These are phyloP conservation scores for Brenthis daphne DNA, from an alignment of 2,888 invertebrate genomes.

Conservation along the genomic window DNA sequence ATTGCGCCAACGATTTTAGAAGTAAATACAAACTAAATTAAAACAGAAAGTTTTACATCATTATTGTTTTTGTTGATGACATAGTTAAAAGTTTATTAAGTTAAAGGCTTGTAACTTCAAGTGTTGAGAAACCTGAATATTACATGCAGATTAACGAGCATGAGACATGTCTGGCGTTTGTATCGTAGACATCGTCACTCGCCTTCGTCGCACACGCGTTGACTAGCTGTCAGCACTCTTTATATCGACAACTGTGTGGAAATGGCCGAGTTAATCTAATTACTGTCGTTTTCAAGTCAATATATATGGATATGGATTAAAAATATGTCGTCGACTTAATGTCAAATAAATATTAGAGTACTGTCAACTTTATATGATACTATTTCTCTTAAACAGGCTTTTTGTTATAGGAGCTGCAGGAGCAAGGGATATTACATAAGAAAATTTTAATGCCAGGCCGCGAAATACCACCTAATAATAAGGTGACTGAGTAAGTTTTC, in stretches of 20 bases:
- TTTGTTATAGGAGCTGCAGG: constrained; percentile 67
- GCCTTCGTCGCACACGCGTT: constrained; percentile 8
- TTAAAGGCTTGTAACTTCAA: not conserved
- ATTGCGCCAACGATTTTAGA: not conserved
- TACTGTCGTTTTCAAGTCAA: constrained; percentile 31
- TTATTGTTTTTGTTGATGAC: not conserved
- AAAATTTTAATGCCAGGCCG: constrained; percentile 74
- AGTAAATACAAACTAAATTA: not conserved
- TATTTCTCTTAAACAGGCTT: not conserved
- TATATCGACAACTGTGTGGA: constrained; percentile 35
- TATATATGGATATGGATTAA: constrained; percentile 29
- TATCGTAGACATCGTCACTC: constrained; percentile 15
- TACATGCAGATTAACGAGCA: constrained; percentile 15
- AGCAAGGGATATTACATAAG: constrained; percentile 63
- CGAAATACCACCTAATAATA: constrained; percentile 63
- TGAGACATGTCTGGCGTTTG: constrained; percentile 18
- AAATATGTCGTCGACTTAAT: constrained; percentile 22
- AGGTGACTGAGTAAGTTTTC: constrained; percentile 67
- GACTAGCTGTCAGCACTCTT: constrained; percentile 36
- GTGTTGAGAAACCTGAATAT: constrained; percentile 6
- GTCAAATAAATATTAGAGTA: constrained; percentile 21
- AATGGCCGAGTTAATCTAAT: constrained; percentile 36
- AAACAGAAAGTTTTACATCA: not conserved
- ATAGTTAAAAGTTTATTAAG: constrained; percentile 2
- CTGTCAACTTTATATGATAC: constrained; percentile 13